Conservation (phyloP, 2,113 vertebrate genomes). For the Xerus inauris region DNA sequence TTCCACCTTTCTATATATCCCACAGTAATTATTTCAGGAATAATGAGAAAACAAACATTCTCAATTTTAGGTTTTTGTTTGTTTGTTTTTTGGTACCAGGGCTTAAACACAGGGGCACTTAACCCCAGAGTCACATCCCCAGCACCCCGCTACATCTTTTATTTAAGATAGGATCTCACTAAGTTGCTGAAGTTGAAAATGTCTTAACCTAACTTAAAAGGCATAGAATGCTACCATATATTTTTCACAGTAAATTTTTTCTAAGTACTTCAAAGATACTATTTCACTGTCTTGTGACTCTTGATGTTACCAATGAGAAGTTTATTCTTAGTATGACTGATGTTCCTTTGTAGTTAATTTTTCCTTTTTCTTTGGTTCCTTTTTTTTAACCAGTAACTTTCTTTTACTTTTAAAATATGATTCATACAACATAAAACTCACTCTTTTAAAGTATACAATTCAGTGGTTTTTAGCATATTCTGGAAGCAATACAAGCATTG, state of each 20-base stretch:
- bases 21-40: constrained; percentile 1
- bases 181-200: no score
- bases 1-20: not conserved
- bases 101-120: no score
- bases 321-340: not conserved
- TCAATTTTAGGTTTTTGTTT: not conserved
- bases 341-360: not conserved
- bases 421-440: not conserved
- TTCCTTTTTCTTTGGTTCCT: not conserved
- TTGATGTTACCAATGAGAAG: not conserved
- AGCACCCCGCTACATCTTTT: no score
- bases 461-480: not conserved
- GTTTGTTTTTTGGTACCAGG: no score
- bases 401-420: not conserved
- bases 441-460: not conserved
- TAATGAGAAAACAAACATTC: not conserved
- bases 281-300: not conserved
- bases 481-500: not conserved
- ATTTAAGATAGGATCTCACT: no score
- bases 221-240: not conserved
- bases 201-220: not conserved
- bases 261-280: constrained; percentile 5
- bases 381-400: not conserved
- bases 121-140: no score
- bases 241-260: not conserved